phyloP scores from a whole-genome alignment of 2,797 vertebrate species.

The Helicolenus hilgendorfi region DNA sequence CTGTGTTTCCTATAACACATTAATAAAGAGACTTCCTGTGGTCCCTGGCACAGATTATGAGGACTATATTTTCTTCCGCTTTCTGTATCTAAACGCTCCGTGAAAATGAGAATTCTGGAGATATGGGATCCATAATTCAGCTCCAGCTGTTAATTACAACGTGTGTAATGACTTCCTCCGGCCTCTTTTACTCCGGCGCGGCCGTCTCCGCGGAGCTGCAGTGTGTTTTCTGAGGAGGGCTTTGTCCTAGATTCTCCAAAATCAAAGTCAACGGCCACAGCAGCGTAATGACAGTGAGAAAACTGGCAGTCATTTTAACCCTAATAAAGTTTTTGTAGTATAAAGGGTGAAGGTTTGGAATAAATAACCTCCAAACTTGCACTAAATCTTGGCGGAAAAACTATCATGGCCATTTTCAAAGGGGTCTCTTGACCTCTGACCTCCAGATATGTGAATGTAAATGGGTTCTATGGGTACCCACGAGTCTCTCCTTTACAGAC shows the following conservation, averaged over 20 bases:
- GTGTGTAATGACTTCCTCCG: slow-evolving; percentile 39
- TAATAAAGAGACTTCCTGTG: slow-evolving; percentile 13
- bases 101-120: slow-evolving; percentile 55
- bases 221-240: background rate
- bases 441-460: no score
- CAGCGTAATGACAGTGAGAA: no score
- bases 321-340: no score
- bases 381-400: no score
- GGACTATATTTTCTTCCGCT: slow-evolving; percentile 2
- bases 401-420: no score
- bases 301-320: no score
- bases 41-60: slow-evolving; percentile 1
- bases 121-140: slow-evolving; percentile 57
- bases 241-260: slow-evolving; percentile 41
- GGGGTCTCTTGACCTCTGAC: no score
- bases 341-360: no score
- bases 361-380: no score
- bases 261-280: background rate
- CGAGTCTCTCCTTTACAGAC: no score
- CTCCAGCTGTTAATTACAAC: slow-evolving; percentile 55
- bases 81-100: slow-evolving; percentile 33
- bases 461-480: no score
- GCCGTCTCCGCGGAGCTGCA: slow-evolving; percentile 8
- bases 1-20: slow-evolving; percentile 8
- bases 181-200: background rate